A percentile compares a stretch with the other conserved stretches of the same genome.
Evolutionary conservation across 2,113 vertebrate genomes (phyloP).

Genomic region (Vombatus ursinus): DNA sequence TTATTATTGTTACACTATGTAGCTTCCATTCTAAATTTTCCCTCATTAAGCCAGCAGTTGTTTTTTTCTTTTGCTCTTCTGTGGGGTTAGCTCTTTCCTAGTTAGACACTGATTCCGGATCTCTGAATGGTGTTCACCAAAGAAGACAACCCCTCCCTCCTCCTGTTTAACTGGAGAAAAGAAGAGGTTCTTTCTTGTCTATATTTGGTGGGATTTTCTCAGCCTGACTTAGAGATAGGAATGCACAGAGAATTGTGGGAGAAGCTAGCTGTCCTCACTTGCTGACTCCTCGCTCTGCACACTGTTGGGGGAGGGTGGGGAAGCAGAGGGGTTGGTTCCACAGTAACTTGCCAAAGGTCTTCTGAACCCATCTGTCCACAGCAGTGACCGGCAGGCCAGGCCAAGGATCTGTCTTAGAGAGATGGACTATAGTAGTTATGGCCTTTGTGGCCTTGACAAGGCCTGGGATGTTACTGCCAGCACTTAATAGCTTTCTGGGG

Average conservation of each 20-base stretch:
- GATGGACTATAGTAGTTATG: neutral
- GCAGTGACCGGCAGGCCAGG: conserved; percentile 39
- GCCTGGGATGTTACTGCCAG: conserved; percentile 3
- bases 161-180: accelerated
- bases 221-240: neutral
- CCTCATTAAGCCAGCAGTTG: neutral
- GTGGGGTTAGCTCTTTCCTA: neutral
- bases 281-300: neutral
- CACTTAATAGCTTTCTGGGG: neutral
- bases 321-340: neutral
- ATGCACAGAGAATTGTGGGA: neutral
- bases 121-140: neutral
- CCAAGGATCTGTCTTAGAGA: neutral
- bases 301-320: neutral
- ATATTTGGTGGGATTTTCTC: neutral
- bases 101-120: accelerated
- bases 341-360: conserved; percentile 10
- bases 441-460: conserved; percentile 7
- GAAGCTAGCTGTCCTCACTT: neutral
- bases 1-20: neutral
- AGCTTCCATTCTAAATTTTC: neutral
- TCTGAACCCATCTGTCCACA: conserved; percentile 10
- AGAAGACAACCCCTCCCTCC: neutral
- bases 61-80: no score
- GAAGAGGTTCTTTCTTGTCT: conserved; percentile 15